phyloP scores from a whole-genome alignment of 2,888 invertebrate species.

The Phania funesta region DNA sequence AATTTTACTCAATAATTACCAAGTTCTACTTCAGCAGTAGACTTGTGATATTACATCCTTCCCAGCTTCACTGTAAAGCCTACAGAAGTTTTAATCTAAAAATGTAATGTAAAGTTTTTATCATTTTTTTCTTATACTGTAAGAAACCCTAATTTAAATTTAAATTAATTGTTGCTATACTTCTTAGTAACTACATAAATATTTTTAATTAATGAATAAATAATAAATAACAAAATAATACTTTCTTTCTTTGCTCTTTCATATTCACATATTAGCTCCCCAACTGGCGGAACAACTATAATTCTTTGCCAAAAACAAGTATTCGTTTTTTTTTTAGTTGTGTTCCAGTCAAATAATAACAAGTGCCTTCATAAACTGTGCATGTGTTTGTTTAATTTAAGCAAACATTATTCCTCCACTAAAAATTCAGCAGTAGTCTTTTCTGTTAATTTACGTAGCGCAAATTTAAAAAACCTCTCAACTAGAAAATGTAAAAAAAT shows the following conservation, averaged over 20 bases:
- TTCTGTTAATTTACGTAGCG: neutral
- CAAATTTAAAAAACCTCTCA: neutral
- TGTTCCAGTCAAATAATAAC: neutral
- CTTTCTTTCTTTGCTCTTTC: neutral
- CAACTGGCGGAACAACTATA: neutral
- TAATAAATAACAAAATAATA: no score
- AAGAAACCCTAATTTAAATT: no score
- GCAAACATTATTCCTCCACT: neutral
- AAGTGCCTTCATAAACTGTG: neutral
- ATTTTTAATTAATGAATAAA: no score
- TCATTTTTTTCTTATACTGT: no score
- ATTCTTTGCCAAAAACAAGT: neutral
- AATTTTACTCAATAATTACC: no score
- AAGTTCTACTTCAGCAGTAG: no score
- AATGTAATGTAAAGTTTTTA: no score
- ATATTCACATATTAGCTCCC: neutral
- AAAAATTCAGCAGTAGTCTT: neutral
- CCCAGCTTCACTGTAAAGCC: no score
- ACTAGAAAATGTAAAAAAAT: neutral
- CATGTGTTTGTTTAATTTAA: neutral
- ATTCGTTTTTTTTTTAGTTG: neutral
- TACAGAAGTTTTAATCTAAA: no score
- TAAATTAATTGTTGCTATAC: no score
- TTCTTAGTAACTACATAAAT: no score
- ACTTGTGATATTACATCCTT: no score